Conservation (phyloP, 2,113 vertebrate genomes). For the Arvicanthis niloticus region DNA sequence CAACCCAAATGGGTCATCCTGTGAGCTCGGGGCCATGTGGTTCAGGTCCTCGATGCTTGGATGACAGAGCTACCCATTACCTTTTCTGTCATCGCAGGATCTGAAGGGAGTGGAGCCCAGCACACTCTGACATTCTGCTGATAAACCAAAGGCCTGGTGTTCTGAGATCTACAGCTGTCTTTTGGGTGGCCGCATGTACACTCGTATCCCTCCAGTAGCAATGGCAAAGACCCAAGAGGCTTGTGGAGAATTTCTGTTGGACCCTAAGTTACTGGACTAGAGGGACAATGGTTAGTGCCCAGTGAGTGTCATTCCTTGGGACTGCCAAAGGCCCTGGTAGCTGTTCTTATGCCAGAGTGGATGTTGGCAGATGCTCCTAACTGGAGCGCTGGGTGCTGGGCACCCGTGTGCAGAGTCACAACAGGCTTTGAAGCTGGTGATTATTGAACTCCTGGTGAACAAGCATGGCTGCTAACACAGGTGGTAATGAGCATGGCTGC, state of each 20-base stretch:
- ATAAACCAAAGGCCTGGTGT: rapidly evolving
- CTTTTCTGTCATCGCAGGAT: not conserved
- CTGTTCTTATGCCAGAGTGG: not conserved
- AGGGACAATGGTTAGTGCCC: not conserved
- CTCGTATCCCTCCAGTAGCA: not conserved
- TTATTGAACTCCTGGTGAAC: not conserved
- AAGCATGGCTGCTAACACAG: not conserved
- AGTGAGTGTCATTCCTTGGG: rapidly evolving
- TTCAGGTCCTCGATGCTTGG: not conserved
- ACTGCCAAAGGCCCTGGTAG: not conserved
- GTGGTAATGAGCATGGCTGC: not conserved
- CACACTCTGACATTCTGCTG: not conserved
- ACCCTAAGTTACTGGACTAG: not conserved
- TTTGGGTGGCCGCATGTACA: rapidly evolving
- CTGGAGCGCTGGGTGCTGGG: not conserved
- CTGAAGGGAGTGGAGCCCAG: not conserved
- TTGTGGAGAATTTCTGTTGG: not conserved
- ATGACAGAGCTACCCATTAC: too few species aligned
- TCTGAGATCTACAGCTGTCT: not conserved
- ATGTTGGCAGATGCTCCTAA: rapidly evolving
- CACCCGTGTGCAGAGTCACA: rapidly evolving
- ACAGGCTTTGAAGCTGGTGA: rapidly evolving
- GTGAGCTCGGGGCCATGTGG: not conserved
- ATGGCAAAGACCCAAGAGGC: not conserved
- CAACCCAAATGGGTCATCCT: not conserved